These are phyloP conservation scores for Callaeas wilsoni DNA, from an alignment of 2,113 vertebrate species.

Conservation along the genomic window DNA sequence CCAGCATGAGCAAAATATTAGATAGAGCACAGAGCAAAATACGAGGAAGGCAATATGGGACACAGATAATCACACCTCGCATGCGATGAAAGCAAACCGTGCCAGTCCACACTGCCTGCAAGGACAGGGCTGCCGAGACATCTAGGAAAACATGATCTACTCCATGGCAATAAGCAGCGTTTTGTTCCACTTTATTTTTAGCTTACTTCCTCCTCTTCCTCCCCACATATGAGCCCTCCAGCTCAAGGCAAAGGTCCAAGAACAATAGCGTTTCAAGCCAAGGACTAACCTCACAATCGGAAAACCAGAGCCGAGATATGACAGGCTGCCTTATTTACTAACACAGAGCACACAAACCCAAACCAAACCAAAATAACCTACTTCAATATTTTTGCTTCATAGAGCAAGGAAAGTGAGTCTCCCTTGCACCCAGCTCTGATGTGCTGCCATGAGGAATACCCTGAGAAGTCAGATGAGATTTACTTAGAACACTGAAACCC, in stretches of 20 bases:
- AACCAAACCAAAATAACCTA: conserved; percentile 1
- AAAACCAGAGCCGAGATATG: conserved; percentile 6
- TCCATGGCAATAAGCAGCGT: background rate
- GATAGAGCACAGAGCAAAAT: background rate
- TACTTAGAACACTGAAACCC: conserved; percentile 56
- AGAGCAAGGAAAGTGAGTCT: background rate
- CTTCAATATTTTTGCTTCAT: background rate
- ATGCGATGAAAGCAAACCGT: background rate
- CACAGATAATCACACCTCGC: background rate
- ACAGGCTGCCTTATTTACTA: conserved; percentile 44
- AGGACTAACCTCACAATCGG: conserved; percentile 13
- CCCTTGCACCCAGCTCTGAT: conserved; percentile 11
- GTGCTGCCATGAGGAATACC: conserved; percentile 48
- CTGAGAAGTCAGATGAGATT: conserved; percentile 47
- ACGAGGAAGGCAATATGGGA: background rate
- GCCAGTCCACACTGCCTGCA: background rate
- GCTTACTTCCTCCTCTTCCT: conserved; percentile 6
- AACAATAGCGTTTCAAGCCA: conserved; percentile 13
- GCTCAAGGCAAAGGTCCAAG: conserved; percentile 46
- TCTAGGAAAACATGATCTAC: conserved; percentile 12
- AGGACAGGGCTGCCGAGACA: background rate
- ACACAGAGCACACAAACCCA: conserved; percentile 15
- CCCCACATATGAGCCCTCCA: background rate
- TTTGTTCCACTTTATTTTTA: conserved; percentile 62
- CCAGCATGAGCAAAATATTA: background rate